Evolutionary conservation across 2,113 vertebrate species (phyloP), one percentile per base, ranked within the genome.

Genomic region (Salminus brasiliensis): DNA sequence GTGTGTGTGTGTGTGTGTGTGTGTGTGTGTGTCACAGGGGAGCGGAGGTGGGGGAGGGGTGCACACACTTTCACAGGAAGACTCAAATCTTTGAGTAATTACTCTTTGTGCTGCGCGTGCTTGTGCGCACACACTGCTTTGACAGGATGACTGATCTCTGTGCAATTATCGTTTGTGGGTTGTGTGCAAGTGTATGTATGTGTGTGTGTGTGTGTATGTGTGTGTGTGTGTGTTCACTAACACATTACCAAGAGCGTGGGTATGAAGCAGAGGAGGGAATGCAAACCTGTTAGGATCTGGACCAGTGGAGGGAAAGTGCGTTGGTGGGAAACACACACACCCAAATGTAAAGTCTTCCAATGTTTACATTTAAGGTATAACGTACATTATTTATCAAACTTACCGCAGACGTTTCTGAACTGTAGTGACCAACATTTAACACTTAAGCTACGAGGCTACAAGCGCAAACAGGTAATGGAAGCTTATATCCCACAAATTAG

Each of bases 71-170:
- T 65, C 69, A 72, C 16, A 21, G 23, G 30, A 79, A 71, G 63
- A 65, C 21, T 72, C 34, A 84, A 74, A 78, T 59, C 43, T 32
- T 75, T 76, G 70, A 4, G 57, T 55, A 81, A 78, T 78, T 74
- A 81, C 74, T 68, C 74, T 68, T 72, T 63, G 55, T 34, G 8
- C 65, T 39, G 41, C 70, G 60, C 27, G 25, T 62, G 18, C 49
- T 13, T 70, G 52, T 47, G 53, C 32, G 39, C 27, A 29, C 32
- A 5, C 30, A 43, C 34, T 53, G 43, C 66, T 66, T 83, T 76
- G 72, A 76, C 78, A 83, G 59, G 55, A 80, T 76, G 73, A 83
- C 78, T 72, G 73, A 83, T 80, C 73, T 76, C 25, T 41, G 67
- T 41, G 49, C 36, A 55, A 78, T 78, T 78, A 78, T 49, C 57